Evolutionary conservation across 2,888 invertebrate species (phyloP).

Genomic region (Caenorhabditis sp.): DNA sequence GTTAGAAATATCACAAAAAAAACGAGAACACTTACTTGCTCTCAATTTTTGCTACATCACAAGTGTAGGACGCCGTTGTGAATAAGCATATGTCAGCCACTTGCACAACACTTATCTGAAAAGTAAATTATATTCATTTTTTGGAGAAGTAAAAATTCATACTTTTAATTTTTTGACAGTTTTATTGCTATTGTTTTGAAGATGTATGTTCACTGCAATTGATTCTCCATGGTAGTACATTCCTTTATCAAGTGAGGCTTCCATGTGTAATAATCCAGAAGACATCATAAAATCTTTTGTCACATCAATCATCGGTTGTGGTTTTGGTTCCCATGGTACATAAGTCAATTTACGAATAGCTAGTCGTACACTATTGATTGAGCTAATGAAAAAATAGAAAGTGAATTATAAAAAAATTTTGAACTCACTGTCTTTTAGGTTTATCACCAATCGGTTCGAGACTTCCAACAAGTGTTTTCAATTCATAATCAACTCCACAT

Average conservation of each 20-base stretch:
- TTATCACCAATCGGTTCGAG: constrained; percentile 80
- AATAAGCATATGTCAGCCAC: constrained; percentile 99
- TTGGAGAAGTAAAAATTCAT: too few species aligned
- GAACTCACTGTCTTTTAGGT: constrained; percentile 88
- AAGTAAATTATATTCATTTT: too few species aligned
- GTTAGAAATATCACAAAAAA: too few species aligned
- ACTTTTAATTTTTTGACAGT: constrained; percentile 94
- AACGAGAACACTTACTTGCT: constrained; percentile 91
- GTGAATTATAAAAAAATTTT: too few species aligned
- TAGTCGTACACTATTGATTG: constrained; percentile 87
- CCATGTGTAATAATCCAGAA: constrained; percentile 94
- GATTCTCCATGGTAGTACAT: constrained; percentile 80
- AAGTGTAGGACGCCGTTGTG: constrained; percentile 98
- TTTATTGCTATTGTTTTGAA: constrained; percentile 98
- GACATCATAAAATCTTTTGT: constrained; percentile 98
- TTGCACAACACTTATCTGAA: constrained; percentile 80
- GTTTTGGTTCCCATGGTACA: constrained; percentile 93
- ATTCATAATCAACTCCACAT: constrained; percentile 98
- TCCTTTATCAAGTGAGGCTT: constrained; percentile 97
- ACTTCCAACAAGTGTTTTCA: constrained; percentile 94
- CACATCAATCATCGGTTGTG: constrained; percentile 95
- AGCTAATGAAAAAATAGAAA: constrained; percentile 53
- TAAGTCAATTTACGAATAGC: constrained; percentile 99
- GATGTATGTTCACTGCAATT: constrained; percentile 96
- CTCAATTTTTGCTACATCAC: constrained; percentile 96